Evolutionary conservation across 2,113 vertebrate species (phyloP).

Genomic region (Pangasianodon hypophthalmus): DNA sequence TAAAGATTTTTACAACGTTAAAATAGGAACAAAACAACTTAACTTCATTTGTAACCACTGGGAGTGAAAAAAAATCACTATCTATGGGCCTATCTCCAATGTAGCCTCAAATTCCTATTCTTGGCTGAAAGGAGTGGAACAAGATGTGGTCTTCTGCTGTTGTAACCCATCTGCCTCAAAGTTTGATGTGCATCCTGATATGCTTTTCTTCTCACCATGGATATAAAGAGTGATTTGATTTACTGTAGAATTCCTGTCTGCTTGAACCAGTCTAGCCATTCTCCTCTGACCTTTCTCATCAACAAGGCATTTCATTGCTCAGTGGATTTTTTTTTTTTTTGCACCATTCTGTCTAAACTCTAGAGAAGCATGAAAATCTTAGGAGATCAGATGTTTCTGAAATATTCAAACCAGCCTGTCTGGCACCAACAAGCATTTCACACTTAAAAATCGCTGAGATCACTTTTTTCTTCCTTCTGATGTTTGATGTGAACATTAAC

Average conservation of each 20-base stretch:
- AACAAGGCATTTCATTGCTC: neutral
- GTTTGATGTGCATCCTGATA: neutral
- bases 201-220: neutral
- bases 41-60: neutral
- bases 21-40: conserved; percentile 14
- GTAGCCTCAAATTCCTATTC: neutral
- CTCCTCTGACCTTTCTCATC: neutral
- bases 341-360: neutral
- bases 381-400: neutral
- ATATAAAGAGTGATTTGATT: neutral
- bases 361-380: neutral
- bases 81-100: neutral
- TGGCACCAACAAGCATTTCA: neutral
- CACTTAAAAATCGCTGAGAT: neutral
- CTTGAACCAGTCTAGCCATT: neutral
- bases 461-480: neutral
- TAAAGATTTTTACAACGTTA: conserved; percentile 23
- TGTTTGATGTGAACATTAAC: neutral
- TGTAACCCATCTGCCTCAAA: neutral
- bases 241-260: neutral
- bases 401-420: neutral
- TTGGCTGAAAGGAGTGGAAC: neutral
- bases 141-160: neutral
- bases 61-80: neutral
- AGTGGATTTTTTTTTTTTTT: neutral